phyloP scores from a whole-genome alignment of 2,113 vertebrate species.

The Sorex araneus region DNA sequence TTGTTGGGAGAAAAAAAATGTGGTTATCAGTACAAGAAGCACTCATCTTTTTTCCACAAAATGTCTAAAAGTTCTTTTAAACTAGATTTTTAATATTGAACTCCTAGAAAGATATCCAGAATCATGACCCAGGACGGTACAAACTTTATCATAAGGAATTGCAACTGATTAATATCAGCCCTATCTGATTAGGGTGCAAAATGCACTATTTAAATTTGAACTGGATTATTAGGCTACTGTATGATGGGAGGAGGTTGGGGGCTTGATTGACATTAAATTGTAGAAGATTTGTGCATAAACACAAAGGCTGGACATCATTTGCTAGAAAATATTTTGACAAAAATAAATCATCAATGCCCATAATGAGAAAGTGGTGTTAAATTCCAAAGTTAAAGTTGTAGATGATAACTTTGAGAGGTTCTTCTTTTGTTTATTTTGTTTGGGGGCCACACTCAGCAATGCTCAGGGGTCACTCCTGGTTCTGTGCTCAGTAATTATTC shows the following conservation, averaged over 20 bases:
- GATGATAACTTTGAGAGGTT: background rate
- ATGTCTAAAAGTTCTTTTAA: constrained; percentile 3
- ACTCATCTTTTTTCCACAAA: background rate
- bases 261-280: background rate
- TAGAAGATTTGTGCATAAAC: background rate
- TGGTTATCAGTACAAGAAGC: constrained; percentile 15
- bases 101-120: background rate
- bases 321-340: constrained; percentile 15
- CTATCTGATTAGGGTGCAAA: background rate
- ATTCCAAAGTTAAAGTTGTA: background rate
- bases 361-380: background rate
- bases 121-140: background rate
- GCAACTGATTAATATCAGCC: background rate
- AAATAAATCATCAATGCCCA: constrained; percentile 44
- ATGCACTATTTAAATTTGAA: background rate
- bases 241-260: background rate
- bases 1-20: background rate
- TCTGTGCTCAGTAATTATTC: no score
- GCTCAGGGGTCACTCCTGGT: no score
- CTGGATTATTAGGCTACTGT: background rate
- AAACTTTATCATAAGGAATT: background rate
- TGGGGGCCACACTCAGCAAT: no score
- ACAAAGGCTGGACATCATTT: background rate
- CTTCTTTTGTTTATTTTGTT: background rate
- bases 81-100: background rate